Percentiles rank a stretch among this genome's conserved stretches.
Conservation (phyloP, 2,797 vertebrate species). For the Cottoperca gobio region DNA sequence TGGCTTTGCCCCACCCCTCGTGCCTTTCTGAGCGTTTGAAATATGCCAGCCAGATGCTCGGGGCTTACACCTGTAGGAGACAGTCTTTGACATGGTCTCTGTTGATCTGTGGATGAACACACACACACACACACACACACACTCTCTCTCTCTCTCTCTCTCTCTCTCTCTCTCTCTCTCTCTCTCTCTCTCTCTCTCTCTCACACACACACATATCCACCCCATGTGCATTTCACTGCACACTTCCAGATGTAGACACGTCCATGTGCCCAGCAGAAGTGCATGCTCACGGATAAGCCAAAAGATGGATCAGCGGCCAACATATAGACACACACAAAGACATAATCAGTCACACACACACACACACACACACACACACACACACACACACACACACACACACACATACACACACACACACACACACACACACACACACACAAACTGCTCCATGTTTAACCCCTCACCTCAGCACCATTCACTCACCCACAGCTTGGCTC, state of each 20-base stretch:
- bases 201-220: too few species aligned
- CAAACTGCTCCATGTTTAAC: slow-evolving; percentile 46
- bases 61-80: slow-evolving; percentile 76
- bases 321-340: slow-evolving; percentile 40
- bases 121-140: slow-evolving; percentile 20
- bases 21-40: slow-evolving; percentile 67
- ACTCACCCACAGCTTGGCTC: slow-evolving; percentile 48
- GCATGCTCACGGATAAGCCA: slow-evolving; percentile 29
- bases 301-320: slow-evolving; percentile 49
- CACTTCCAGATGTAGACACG: slow-evolving; percentile 36
- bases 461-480: slow-evolving; percentile 46
- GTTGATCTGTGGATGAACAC: slow-evolving; percentile 46
- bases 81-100: slow-evolving; percentile 68
- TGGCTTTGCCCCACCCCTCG: slow-evolving; percentile 62
- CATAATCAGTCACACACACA: slow-evolving; percentile 23
- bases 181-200: too few species aligned
- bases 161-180: too few species aligned
- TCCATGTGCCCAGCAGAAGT: slow-evolving; percentile 46
- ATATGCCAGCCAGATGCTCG: slow-evolving; percentile 80
- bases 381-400: too few species aligned
- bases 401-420: too few species aligned
- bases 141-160: too few species aligned
- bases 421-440: slow-evolving; percentile 9
- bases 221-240: slow-evolving; percentile 13
- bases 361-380: slow-evolving; percentile 12